phyloP scores from a whole-genome alignment of 1,140 invertebrate species.

The Drosophila micromelanica region DNA sequence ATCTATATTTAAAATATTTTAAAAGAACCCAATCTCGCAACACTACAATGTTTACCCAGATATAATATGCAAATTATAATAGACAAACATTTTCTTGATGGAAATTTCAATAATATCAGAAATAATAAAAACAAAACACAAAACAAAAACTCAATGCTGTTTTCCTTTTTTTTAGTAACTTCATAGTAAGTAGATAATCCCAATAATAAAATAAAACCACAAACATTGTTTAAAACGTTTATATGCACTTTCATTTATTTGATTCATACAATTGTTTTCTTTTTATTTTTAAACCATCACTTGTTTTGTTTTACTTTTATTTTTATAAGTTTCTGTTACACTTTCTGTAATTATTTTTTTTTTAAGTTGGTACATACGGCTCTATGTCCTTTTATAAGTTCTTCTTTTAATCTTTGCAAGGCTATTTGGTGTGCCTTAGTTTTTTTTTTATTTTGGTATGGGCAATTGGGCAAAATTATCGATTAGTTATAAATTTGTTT shows the following conservation, averaged over 20 bases:
- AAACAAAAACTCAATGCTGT: conserved; percentile 33
- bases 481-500: conserved; percentile 39
- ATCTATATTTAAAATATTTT: background rate
- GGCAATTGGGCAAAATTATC: conserved; percentile 64
- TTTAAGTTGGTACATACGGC: conserved; percentile 30
- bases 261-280: conserved; percentile 70
- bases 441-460: conserved; percentile 26
- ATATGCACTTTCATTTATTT: conserved; percentile 82
- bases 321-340: conserved; percentile 47
- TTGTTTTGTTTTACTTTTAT: conserved; percentile 47
- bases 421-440: conserved; percentile 75
- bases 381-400: conserved; percentile 57
- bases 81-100: conserved; percentile 9
- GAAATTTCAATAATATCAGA: conserved; percentile 53
- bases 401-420: conserved; percentile 57
- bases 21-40: conserved; percentile 15
- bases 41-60: conserved; percentile 24
- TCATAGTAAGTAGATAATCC: background rate
- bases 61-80: conserved; percentile 65
- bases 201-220: background rate
- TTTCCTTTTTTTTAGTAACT: conserved; percentile 2
- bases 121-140: conserved; percentile 64
- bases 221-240: conserved; percentile 60
- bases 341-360: conserved; percentile 28
- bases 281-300: conserved; percentile 65